Percentiles rank a stretch among this genome's conserved stretches.
Evolutionary conservation across 2,888 invertebrate species (phyloP).

Genomic region (Tipula unca): DNA sequence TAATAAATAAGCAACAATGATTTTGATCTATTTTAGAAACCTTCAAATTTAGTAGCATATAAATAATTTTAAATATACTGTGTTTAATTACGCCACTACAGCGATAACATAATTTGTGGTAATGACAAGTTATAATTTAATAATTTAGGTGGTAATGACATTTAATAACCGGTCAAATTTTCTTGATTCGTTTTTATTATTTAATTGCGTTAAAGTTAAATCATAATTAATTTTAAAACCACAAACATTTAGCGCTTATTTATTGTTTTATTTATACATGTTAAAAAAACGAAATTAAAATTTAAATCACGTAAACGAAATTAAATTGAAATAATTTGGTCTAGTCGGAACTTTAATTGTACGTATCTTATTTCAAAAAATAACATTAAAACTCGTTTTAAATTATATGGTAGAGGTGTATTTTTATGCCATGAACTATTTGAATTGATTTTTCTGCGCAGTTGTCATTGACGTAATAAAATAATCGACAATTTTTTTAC

Average conservation of each 20-base stretch:
- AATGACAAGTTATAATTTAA: too few relatives aligned
- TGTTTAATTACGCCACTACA: neutral
- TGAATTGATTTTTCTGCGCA: too few relatives aligned
- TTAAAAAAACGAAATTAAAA: neutral
- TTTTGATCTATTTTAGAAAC: neutral
- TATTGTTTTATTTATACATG: neutral
- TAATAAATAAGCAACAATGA: neutral
- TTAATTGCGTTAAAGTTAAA: neutral
- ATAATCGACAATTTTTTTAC: too few relatives aligned
- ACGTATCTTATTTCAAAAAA: neutral
- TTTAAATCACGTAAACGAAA: neutral
- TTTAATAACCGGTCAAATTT: neutral
- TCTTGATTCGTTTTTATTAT: neutral
- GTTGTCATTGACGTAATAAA: too few relatives aligned
- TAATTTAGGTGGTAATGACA: neutral
- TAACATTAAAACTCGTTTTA: neutral
- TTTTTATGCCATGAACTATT: too few relatives aligned
- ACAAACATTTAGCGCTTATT: neutral
- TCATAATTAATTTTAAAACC: neutral
- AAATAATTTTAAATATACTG: neutral
- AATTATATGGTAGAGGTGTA: too few relatives aligned
- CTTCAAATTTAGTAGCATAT: neutral
- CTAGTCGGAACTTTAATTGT: neutral
- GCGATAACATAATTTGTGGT: neutral
- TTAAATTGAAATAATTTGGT: neutral